phyloP scores from a whole-genome alignment of 2,797 vertebrate genomes.

The Arnoldichthys spilopterus region DNA sequence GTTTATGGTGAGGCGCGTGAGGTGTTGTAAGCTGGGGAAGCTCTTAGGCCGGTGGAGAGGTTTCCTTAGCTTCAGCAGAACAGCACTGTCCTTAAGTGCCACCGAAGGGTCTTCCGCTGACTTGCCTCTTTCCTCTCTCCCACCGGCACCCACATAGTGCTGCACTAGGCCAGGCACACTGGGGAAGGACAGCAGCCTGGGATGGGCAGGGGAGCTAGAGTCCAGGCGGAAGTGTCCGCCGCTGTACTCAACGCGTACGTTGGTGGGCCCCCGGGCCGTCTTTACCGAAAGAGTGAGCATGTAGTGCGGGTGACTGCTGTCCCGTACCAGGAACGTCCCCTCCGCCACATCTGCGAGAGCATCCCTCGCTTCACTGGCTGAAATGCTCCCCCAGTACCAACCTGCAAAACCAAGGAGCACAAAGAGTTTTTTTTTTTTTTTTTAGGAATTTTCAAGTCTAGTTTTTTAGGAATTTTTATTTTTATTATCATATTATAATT shows the following conservation, averaged over 20 bases:
- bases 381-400: slow-evolving; percentile 96
- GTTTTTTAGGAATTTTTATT: background rate
- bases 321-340: slow-evolving; percentile 91
- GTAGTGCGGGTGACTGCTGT: slow-evolving; percentile 94
- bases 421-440: too few species aligned
- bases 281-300: slow-evolving; percentile 92
- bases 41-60: slow-evolving; percentile 80
- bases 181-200: slow-evolving; percentile 88
- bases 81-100: slow-evolving; percentile 71
- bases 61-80: slow-evolving; percentile 84
- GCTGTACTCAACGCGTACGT: slow-evolving; percentile 89
- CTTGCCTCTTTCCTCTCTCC: slow-evolving; percentile 61
- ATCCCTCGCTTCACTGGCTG: slow-evolving; percentile 87
- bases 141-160: slow-evolving; percentile 83
- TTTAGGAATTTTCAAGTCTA: background rate
- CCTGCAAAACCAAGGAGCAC: slow-evolving; percentile 71
- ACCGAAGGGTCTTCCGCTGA: slow-evolving; percentile 53
- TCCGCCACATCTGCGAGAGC: slow-evolving; percentile 87
- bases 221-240: slow-evolving; percentile 89
- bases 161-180: slow-evolving; percentile 90
- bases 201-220: slow-evolving; percentile 83
- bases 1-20: slow-evolving; percentile 89
- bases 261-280: slow-evolving; percentile 91
- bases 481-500: too few species aligned
- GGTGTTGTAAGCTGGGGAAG: slow-evolving; percentile 89